Conservation (phyloP, 2,113 vertebrate species). For the Atractosteus spatula region DNA sequence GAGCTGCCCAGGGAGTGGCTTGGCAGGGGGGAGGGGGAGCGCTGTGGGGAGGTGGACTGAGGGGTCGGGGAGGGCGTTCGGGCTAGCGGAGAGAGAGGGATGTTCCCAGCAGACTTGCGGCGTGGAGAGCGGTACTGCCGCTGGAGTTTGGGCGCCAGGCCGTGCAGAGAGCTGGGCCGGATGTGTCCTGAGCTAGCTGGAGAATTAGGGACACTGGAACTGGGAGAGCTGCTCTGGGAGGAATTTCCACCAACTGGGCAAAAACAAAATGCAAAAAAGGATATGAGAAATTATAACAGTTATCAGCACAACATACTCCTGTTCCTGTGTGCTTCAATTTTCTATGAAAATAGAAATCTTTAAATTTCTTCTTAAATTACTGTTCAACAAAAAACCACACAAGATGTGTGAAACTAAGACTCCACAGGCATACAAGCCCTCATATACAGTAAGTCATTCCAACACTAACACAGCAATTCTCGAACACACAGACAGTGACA, state of each 20-base stretch:
- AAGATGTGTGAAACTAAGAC: too few relatives aligned
- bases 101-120: constrained; percentile 93
- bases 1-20: constrained; percentile 69
- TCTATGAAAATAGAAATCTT: too few relatives aligned
- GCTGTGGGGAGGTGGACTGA: constrained; percentile 85
- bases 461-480: too few relatives aligned
- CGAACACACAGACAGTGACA: too few relatives aligned
- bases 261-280: neutral
- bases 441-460: too few relatives aligned
- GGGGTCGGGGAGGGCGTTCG: constrained; percentile 92
- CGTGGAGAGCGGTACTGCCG: constrained; percentile 92
- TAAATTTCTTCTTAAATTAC: too few relatives aligned
- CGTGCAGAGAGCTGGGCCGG: constrained; percentile 91
- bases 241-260: constrained; percentile 84
- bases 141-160: constrained; percentile 92
- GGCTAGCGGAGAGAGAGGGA: constrained; percentile 90
- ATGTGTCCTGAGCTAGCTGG: constrained; percentile 92
- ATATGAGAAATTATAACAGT: neutral
- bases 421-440: too few relatives aligned
- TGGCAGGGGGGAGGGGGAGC: constrained; percentile 85
- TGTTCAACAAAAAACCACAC: too few relatives aligned
- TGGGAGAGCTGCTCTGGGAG: constrained; percentile 95
- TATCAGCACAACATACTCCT: too few relatives aligned
- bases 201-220: constrained; percentile 93
- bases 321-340: too few relatives aligned